Percentiles rank a stretch among this genome's conserved stretches.
phyloP scores from a whole-genome alignment of 2,797 vertebrate genomes.

The Myoxocephalus aenaeus region DNA sequence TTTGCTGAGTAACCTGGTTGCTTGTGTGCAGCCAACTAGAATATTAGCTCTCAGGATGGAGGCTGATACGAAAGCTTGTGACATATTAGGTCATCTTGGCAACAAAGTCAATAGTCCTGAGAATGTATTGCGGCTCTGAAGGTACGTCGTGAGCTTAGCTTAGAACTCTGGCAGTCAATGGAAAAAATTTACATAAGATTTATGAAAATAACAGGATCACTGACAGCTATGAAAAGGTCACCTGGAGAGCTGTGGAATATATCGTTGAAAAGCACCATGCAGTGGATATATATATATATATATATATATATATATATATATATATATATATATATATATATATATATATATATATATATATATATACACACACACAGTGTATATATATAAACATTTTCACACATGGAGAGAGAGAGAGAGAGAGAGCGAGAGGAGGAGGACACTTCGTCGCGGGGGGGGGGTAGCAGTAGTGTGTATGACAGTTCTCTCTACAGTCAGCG shows the following conservation, averaged over 20 bases:
- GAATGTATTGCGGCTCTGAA: background rate
- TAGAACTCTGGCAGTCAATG: background rate
- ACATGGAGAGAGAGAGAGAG: too few relatives aligned
- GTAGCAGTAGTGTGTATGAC: too few relatives aligned
- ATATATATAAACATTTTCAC: too few relatives aligned
- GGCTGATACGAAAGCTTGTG: background rate
- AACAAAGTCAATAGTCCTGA: too few relatives aligned
- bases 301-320: too few relatives aligned
- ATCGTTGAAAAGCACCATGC: background rate
- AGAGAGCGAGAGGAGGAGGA: too few relatives aligned
- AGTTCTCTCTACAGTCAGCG: too few relatives aligned
- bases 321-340: background rate
- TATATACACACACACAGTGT: too few relatives aligned
- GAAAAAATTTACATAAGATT: background rate
- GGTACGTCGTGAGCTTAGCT: background rate
- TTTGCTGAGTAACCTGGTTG: background rate
- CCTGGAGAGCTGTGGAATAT: background rate
- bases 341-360: too few relatives aligned
- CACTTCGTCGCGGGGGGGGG: too few relatives aligned
- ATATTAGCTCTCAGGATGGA: background rate
- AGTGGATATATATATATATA: background rate
- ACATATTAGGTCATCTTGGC: too few relatives aligned
- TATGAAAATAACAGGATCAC: background rate
- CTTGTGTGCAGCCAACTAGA: background rate
- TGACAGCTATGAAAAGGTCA: slow-evolving; percentile 10